Evolutionary conservation across 2,888 invertebrate genomes (phyloP), one percentile per base, ranked within the genome.

Genomic region (Podabrus alpinus): DNA sequence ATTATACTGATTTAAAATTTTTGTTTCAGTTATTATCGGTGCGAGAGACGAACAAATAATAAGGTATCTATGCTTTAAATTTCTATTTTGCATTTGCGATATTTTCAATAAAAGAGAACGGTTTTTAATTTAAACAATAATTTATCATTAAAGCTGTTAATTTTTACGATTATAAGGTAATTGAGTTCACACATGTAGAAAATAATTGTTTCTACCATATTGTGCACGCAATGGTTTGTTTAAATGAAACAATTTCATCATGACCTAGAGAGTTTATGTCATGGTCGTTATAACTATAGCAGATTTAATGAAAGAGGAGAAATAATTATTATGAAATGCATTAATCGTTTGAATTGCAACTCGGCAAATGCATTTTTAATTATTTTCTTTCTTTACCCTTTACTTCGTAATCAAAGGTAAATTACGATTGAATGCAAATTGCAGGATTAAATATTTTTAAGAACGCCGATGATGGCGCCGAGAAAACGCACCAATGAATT

Each of bases 211-310:
- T 13, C n/a, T n/a, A 45, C 45, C 45, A 45, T 45, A 45, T 45
- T 61, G 61, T 64, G 16, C 62, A 64, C 17, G 62, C 62, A 64
- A 64, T n/a, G 17, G 21, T 64, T 64, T 64, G 16, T 21, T 64
- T 64, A 19, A 19, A 64, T 19, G 19, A 64, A 64, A 64, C 17
- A 13, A 64, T 64, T 64, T 21, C 19, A 19, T 64, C n/a, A 19
- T 21, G 62, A 64, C 62, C 62, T 64, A 64, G 62, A 64, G 21
- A 64, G 21, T 17, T 64, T 64, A 64, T 64, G 62, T 64, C 62
- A 64, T 7, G 62, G 62, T 16, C 62, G 17, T 19, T 61, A 16
- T n/a, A 45, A 45, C 45, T 45, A 45, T 45, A 45, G n/a, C n/a
- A 45, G 45, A 45, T 45, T 45, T 45, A 45, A 45, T n/a, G 45